Evolutionary conservation across 2,888 invertebrate species (phyloP), one percentile per base, ranked within the genome.

Genomic region (Matsumyia berberina): DNA sequence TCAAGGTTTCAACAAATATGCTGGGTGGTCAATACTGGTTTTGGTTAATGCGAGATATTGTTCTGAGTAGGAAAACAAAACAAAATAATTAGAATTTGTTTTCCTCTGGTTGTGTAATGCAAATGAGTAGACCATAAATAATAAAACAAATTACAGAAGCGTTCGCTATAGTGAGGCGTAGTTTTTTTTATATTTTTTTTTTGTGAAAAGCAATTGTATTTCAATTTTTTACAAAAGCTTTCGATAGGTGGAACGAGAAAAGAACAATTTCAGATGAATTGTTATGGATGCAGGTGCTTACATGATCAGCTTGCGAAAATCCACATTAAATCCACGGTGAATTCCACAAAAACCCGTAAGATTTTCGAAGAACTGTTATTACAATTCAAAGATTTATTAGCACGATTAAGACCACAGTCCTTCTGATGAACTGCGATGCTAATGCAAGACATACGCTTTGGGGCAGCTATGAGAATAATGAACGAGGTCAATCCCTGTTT

Each of bases 1-100:
- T 72, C 70, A 72, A 72, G 70, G 70, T 49, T 49, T 39, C 15
- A 31, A 33, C 24, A 37, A n/a, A 37, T 17, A 57, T 24, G 9
- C 51, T 57, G 12, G 9, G 37, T 37, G 15, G 31, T 60, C 49
- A 60, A 58, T 72, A 37, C 19, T 29, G 49, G 49, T 49, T 64
- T 64, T 11, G 42, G 42, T 17, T 64, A 29, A 35, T 19, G 17
- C 39, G n/a, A 15, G 31, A 51, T 51, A 33, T 60, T 51, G 44
- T 37, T 39, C 9, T 44, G 9, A 19, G 15, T 15, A 19, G 8
- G 39, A 8, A 15, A 55, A 39, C 39, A 42, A 42, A 31, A 55
- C 9, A 46, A 46, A 46, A 19, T 55, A 44, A 42, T 60, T 29
- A 58, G 17, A 39, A 19, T 37, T 37, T 60, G 7, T 37, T 57